Evolutionary conservation across 2,888 invertebrate genomes (phyloP).

Genomic region (Lamellibrachia satsuma): DNA sequence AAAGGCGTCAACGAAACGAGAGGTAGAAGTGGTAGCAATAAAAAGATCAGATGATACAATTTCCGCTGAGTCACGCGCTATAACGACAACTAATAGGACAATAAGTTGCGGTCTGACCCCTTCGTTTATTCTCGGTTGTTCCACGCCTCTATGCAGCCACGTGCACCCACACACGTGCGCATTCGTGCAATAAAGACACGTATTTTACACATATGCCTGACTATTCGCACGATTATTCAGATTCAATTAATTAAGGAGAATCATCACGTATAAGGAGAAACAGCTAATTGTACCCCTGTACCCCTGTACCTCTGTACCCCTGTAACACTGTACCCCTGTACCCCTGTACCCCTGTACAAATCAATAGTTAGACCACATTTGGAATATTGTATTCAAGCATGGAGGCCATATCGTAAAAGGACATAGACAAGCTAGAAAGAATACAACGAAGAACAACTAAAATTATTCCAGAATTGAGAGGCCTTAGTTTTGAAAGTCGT

Average conservation of each 20-base stretch:
- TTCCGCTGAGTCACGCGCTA: conserved; percentile 1
- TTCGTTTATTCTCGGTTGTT: neutral
- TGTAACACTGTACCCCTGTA: too few relatives aligned
- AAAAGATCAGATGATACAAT: neutral
- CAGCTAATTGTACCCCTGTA: neutral
- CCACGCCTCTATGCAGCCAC: neutral
- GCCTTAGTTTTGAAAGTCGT: too few relatives aligned
- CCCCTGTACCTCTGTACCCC: too few relatives aligned
- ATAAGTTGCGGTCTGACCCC: neutral
- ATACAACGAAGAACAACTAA: too few relatives aligned
- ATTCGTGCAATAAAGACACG: neutral
- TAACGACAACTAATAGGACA: neutral
- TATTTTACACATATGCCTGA: neutral
- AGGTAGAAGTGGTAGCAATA: neutral
- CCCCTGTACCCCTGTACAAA: too few relatives aligned
- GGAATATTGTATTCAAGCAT: too few relatives aligned
- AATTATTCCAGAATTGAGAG: too few relatives aligned
- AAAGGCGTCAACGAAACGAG: neutral
- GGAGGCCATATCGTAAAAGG: too few relatives aligned
- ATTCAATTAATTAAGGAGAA: neutral
- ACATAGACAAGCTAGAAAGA: too few relatives aligned
- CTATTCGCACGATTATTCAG: neutral
- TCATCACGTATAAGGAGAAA: neutral
- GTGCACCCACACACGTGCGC: neutral
- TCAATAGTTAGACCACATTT: too few relatives aligned